A percentile compares a stretch with the other conserved stretches of the same genome.
These are phyloP conservation scores for Mohoua ochrocephala DNA, from an alignment of 2,113 vertebrate species.

Conservation along the genomic window DNA sequence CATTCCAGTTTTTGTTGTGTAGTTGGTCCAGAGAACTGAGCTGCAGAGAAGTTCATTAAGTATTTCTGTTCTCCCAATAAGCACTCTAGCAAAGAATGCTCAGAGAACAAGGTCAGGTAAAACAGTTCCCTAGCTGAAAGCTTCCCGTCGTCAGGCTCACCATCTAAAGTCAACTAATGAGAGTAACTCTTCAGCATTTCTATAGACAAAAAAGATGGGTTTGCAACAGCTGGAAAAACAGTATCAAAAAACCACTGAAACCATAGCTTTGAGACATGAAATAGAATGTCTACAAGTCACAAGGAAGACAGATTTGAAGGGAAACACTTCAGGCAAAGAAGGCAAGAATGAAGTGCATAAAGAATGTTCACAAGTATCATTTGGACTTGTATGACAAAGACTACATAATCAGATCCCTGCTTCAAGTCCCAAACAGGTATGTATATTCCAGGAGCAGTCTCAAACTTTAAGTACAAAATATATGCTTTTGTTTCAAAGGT, in stretches of 20 bases:
- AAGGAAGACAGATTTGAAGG: background rate
- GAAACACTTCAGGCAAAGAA: background rate
- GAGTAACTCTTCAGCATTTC: background rate
- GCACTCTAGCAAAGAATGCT: background rate
- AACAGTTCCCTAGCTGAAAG: background rate
- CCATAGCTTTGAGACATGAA: background rate
- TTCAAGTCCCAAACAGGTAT: background rate
- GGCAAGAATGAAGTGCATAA: background rate
- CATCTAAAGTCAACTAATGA: background rate
- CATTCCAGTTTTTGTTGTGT: background rate
- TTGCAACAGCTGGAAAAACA: background rate
- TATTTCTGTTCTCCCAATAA: background rate
- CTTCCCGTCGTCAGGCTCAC: background rate
- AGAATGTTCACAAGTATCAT: background rate
- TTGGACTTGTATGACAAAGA: background rate
- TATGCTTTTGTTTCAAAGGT: background rate
- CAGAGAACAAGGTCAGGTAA: background rate
- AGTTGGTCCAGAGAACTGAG: background rate
- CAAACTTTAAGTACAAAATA: background rate
- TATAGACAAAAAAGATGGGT: background rate
- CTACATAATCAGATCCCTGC: background rate
- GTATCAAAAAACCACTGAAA: background rate
- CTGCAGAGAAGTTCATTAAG: background rate
- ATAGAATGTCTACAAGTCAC: background rate
- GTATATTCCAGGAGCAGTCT: background rate